These are phyloP conservation scores for Nipponia nippon DNA, from an alignment of 2,113 vertebrate species.

Conservation along the genomic window DNA sequence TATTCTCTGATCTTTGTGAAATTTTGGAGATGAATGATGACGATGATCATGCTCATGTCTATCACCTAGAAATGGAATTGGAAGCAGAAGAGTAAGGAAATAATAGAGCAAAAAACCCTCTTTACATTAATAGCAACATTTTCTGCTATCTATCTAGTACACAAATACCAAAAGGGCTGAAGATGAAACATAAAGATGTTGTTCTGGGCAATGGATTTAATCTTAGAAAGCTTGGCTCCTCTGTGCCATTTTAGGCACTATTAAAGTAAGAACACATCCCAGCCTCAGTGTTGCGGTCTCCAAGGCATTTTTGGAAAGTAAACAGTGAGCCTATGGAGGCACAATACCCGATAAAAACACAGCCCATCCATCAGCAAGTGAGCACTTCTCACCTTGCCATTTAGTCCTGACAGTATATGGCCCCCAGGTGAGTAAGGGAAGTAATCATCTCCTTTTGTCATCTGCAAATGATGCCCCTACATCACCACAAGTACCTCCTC, in stretches of 20 bases:
- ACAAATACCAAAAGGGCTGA: neutral
- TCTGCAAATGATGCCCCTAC: neutral
- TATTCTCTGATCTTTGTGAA: neutral
- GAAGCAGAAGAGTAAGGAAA: neutral
- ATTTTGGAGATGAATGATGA: neutral
- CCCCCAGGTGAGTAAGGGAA: neutral
- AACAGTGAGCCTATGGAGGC: neutral
- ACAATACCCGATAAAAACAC: neutral
- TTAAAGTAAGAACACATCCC: neutral
- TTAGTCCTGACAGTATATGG: neutral
- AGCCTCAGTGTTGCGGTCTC: neutral
- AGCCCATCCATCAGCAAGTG: neutral
- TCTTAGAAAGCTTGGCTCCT: neutral
- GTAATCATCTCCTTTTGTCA: neutral
- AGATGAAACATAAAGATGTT: neutral
- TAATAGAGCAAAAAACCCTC: neutral
- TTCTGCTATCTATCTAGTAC: neutral
- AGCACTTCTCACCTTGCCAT: constrained; percentile 1
- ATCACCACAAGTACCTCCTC: neutral
- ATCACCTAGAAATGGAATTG: neutral
- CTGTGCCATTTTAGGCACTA: neutral
- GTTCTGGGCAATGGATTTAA: neutral
- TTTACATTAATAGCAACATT: neutral
- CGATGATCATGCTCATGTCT: neutral
- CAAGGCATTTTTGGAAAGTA: neutral